Evolutionary conservation across 1,140 invertebrate genomes (phyloP).

Genomic region (Danaus melanippus): DNA sequence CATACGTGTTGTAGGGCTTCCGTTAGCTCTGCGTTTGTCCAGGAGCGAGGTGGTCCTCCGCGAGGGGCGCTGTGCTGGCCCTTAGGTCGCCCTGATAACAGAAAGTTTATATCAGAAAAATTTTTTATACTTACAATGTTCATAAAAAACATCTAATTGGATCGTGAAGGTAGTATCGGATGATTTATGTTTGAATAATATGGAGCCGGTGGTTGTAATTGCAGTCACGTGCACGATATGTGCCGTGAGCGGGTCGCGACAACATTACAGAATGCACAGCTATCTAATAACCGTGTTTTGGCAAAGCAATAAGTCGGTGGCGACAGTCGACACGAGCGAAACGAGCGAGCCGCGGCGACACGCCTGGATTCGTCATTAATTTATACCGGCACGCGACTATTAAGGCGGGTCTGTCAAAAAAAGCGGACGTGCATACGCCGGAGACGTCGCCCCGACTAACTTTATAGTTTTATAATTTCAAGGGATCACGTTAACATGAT

Average conservation of each 20-base stretch:
- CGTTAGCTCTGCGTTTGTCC: conserved; percentile 91
- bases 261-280: conserved; percentile 51
- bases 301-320: conserved; percentile 39
- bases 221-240: conserved; percentile 46
- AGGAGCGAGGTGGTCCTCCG: conserved; percentile 89
- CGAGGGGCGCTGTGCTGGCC: conserved; percentile 91
- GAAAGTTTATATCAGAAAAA: conserved; percentile 19
- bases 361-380: conserved; percentile 60
- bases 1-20: conserved; percentile 91
- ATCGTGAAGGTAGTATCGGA: conserved; percentile 32
- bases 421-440: conserved; percentile 50
- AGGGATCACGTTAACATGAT: conserved; percentile 61
- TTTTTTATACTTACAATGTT: too few species aligned
- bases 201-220: conserved; percentile 21
- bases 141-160: conserved; percentile 43
- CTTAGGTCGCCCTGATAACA: conserved; percentile 77
- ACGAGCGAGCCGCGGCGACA: conserved; percentile 58
- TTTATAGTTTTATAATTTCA: conserved; percentile 62
- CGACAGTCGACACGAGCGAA: conserved; percentile 41
- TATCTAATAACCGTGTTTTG: conserved; percentile 66
- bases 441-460: conserved; percentile 51
- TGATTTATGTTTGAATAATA: conserved; percentile 40
- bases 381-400: conserved; percentile 60
- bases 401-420: conserved; percentile 59
- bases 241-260: conserved; percentile 46